Evolutionary conservation across 2,797 vertebrate genomes (phyloP).

Genomic region (Pampus argenteus): DNA sequence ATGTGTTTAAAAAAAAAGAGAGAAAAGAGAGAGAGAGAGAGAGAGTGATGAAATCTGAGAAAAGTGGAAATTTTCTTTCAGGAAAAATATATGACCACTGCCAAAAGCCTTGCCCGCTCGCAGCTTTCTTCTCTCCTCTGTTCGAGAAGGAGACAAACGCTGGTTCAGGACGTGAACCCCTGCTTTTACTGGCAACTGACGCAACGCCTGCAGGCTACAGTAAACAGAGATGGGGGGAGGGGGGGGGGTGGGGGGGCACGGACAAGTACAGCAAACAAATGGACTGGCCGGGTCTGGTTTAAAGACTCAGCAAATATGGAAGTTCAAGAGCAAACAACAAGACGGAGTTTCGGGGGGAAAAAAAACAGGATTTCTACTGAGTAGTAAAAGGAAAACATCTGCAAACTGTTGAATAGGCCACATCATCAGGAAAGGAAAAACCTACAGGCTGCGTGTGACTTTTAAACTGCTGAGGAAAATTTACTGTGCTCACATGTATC

Average conservation of each 20-base stretch:
- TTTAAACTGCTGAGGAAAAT: constrained; percentile 30
- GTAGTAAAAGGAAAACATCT: constrained; percentile 55
- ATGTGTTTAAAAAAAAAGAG: no score
- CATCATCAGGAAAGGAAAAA: constrained; percentile 39
- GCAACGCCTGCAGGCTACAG: constrained; percentile 39
- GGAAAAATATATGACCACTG: constrained; percentile 11
- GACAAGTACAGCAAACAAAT: constrained; percentile 47
- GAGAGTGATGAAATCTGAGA: constrained; percentile 57
- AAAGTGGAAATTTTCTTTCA: constrained; percentile 44
- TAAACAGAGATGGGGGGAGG: constrained; percentile 47
- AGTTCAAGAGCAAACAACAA: constrained; percentile 11
- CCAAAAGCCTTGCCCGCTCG: constrained; percentile 17
- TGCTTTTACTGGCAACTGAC: constrained; percentile 59
- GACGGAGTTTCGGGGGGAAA: constrained; percentile 10
- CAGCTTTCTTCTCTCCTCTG: constrained; percentile 12
- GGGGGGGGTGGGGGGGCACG: neutral
- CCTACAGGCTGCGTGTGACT: constrained; percentile 18
- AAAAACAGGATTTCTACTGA: constrained; percentile 19
- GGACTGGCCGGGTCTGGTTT: constrained; percentile 1
- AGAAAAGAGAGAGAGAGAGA: constrained; percentile 28
- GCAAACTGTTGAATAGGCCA: constrained; percentile 50
- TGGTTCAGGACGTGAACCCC: constrained; percentile 17
- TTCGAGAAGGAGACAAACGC: constrained; percentile 18
- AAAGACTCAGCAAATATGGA: constrained; percentile 39
- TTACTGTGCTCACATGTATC: constrained; percentile 19